phyloP scores from a whole-genome alignment of 2,888 invertebrate species.

The Ommatoiulus sabulosus region DNA sequence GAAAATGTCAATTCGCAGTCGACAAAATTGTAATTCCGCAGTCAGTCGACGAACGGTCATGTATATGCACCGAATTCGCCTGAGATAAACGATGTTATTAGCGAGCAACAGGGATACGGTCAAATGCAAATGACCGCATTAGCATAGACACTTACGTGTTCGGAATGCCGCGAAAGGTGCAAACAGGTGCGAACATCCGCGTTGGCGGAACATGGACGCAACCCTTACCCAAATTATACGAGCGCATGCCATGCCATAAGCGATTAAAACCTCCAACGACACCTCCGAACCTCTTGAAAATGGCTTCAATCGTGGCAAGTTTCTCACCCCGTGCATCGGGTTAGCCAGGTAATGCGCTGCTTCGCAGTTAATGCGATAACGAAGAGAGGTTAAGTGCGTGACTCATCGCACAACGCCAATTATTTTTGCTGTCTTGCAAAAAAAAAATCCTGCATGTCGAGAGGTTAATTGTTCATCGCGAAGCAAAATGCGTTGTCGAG shows the following conservation, averaged over 20 bases:
- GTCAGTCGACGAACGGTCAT: no score
- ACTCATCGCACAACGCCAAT: neutral
- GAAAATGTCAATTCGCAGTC: no score
- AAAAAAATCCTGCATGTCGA: neutral
- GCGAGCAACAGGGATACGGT: neutral
- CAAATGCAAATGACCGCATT: slow-evolving; percentile 17
- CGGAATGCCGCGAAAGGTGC: neutral
- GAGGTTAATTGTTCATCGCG: slow-evolving; percentile 9
- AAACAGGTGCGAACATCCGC: neutral
- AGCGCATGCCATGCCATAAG: no score
- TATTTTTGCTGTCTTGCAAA: neutral
- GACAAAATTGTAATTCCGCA: no score
- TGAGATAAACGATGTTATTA: neutral
- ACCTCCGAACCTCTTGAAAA: neutral
- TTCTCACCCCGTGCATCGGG: neutral
- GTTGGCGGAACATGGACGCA: neutral
- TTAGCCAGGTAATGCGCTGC: neutral
- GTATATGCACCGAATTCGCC: no score
- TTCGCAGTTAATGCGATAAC: neutral
- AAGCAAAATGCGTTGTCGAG: neutral
- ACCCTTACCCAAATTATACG: neutral
- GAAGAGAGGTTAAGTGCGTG: neutral
- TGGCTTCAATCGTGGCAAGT: neutral
- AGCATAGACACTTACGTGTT: neutral
- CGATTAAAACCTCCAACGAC: neutral